phyloP scores from a whole-genome alignment of 2,888 invertebrate species.

The Hemithea aestivaria region DNA sequence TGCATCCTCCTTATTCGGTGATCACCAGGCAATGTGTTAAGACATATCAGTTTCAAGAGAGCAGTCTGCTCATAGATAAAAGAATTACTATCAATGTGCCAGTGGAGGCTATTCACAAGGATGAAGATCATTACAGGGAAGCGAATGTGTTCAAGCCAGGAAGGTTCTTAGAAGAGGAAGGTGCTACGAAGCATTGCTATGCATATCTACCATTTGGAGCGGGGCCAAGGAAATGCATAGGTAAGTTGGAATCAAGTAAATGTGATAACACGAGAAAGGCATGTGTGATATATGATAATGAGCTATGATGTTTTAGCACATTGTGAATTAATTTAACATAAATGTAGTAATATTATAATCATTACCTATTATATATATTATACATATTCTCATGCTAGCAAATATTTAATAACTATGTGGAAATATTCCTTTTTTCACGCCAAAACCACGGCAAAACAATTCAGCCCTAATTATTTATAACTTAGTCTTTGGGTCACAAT shows the following conservation, averaged over 20 bases:
- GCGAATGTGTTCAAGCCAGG: constrained; percentile 56
- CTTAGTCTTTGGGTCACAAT: no score
- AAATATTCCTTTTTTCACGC: no score
- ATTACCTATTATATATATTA: no score
- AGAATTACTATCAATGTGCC: constrained; percentile 60
- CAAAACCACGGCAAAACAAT: no score
- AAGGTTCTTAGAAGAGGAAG: constrained; percentile 51
- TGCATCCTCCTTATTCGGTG: constrained; percentile 62
- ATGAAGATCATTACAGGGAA: constrained; percentile 52
- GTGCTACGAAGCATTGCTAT: constrained; percentile 39
- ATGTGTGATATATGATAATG: no score
- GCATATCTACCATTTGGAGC: constrained; percentile 65
- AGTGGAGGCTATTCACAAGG: constrained; percentile 57
- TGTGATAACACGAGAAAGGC: neutral
- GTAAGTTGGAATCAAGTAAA: constrained; percentile 38
- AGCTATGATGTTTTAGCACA: no score
- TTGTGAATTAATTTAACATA: no score
- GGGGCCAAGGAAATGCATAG: constrained; percentile 68
- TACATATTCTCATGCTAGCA: no score
- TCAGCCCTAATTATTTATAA: no score
- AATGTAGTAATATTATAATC: no score
- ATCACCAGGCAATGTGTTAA: constrained; percentile 62
- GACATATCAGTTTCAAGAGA: constrained; percentile 55
- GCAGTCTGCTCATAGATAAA: constrained; percentile 54
- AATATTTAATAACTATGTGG: no score